Base-by-base conservation (phyloP, 2,888 invertebrate genomes). In the Andrena minutula region DNA sequence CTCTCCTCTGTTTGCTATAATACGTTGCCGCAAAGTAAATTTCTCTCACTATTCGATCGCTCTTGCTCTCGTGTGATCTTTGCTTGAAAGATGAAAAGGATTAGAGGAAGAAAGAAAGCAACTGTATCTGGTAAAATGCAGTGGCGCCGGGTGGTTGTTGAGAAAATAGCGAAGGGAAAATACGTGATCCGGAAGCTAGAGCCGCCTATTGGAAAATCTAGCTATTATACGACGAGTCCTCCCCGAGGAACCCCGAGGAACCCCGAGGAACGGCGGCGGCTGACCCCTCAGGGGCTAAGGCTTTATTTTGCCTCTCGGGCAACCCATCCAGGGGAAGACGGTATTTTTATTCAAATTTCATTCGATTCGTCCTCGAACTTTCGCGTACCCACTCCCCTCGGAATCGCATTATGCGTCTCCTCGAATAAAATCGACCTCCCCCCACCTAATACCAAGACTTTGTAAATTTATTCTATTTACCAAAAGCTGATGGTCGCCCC, bases 321-420 rank as follows among this genome's bases (percentile, higher is more conserved):
- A 84, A 86, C 80, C 83, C 82, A 85, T 75, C 81, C 79, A 53
- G 82, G 71, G 80, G 81, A 78, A 85, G 86, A 89, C 89, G 89
- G 90, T 87, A 91, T 91, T 91, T 92, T 90, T 91, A 90, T 90
- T 90, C 87, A 90, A 91, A 91, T 90, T 85, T 86, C 82, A 71
- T 78, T 88, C 87, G 83, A 89, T 89, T 86, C 89, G 82, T 85
- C 82, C 86, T 82, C 83, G 63, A 83, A 88, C 76, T 86, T 88
- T 81, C 75, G 76, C 78, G 75, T 60, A 63, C 65, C 76, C 83
- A 65, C 77, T 79, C 73, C 82, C 66, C 32, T 66, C 70, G 65
- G 73, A 79, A 80, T 84, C 80, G 75, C 82, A 89, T 89, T 89
- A 89, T 86, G 83, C 89, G 82, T 51, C 79, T 80, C 65, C 75